A percentile compares a stretch with the other conserved stretches of the same genome.
These are phyloP conservation scores for Pandemis corylana DNA, from an alignment of 2,888 invertebrate species.

Conservation along the genomic window DNA sequence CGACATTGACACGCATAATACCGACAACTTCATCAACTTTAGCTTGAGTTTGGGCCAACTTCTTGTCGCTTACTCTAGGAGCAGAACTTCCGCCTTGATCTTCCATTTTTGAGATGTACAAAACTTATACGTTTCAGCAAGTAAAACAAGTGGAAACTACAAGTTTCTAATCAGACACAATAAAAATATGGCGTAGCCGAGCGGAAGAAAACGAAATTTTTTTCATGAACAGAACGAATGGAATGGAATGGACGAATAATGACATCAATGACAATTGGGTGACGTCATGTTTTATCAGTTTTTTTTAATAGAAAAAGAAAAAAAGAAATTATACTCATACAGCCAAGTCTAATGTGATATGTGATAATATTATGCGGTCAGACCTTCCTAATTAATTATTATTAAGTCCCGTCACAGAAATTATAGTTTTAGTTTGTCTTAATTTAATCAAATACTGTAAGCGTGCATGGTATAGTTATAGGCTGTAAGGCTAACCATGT, in stretches of 20 bases:
- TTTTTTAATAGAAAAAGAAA: no score
- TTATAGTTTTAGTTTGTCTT: no score
- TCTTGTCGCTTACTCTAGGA: conserved; percentile 80
- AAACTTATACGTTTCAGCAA: conserved; percentile 7
- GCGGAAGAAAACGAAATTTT: conserved; percentile 43
- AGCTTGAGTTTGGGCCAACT: conserved; percentile 82
- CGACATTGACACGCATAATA: conserved; percentile 98
- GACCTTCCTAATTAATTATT: no score
- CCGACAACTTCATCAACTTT: conserved; percentile 90
- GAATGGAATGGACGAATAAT: conserved; percentile 45
- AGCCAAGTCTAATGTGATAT: no score
- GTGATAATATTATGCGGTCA: no score
- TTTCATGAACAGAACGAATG: conserved; percentile 20
- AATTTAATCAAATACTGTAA: no score
- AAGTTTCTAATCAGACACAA: conserved; percentile 34
- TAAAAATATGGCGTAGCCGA: conserved; percentile 56
- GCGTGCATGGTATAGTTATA: no score
- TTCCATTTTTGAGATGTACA: conserved; percentile 67
- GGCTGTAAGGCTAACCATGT: no score
- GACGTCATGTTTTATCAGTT: conserved; percentile 48
- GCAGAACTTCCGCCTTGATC: conserved; percentile 80
- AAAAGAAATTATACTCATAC: no score
- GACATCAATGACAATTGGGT: conserved; percentile 50
- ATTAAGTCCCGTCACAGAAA: no score
- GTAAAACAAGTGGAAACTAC: conserved; percentile 4